These are phyloP conservation scores for Manacus vitellinus DNA, from an alignment of 2,113 vertebrate species.

Conservation along the genomic window DNA sequence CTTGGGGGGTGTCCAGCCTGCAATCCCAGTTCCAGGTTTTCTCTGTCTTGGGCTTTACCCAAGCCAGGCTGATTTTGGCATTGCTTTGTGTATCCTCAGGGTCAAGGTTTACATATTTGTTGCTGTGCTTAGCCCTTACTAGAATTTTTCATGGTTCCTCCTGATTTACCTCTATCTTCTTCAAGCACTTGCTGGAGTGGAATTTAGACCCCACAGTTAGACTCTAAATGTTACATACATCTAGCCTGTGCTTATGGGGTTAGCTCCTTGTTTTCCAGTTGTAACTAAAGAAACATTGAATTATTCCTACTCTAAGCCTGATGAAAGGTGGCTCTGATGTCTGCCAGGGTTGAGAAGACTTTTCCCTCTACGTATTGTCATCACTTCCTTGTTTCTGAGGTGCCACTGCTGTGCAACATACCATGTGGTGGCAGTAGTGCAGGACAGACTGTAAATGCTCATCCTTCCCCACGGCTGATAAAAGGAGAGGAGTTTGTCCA, in stretches of 20 bases:
- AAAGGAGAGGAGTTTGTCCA: constrained; percentile 77
- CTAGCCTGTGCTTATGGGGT: background rate
- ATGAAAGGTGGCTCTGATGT: background rate
- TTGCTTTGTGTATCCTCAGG: background rate
- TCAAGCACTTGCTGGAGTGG: background rate
- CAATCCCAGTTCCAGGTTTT: background rate
- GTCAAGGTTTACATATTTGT: background rate
- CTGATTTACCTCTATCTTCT: background rate
- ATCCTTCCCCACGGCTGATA: constrained; percentile 86
- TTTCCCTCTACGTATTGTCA: background rate
- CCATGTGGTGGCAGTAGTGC: constrained; percentile 86
- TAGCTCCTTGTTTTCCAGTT: background rate
- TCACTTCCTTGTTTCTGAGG: background rate
- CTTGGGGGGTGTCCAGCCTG: background rate
- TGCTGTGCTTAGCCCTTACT: background rate
- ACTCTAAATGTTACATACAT: background rate
- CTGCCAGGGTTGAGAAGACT: background rate
- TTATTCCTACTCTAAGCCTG: background rate
- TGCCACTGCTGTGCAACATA: constrained; percentile 34
- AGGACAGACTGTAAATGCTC: constrained; percentile 79
- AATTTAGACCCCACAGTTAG: background rate
- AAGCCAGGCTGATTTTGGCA: background rate
- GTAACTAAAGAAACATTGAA: background rate
- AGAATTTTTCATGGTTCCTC: background rate
- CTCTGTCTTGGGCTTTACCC: background rate